Percentiles rank a stretch among this genome's conserved stretches.
Conservation (phyloP, 2,888 invertebrate genomes). For the Lissonota sp. region DNA sequence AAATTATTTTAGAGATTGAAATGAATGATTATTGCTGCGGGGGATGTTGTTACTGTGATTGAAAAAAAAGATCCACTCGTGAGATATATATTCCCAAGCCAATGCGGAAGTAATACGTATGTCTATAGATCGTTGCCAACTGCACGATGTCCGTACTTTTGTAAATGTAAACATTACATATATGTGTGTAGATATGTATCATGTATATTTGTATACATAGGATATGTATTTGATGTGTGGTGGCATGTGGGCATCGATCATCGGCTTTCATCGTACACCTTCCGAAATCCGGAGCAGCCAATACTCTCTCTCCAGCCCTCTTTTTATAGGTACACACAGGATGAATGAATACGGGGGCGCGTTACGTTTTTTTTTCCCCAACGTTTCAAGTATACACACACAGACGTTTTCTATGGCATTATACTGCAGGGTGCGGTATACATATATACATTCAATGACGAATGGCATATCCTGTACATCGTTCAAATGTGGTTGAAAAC, state of each 20-base stretch:
- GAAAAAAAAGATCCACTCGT: too few species aligned
- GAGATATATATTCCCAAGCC: too few species aligned
- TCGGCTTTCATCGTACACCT: slow-evolving; percentile 50
- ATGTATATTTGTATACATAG: slow-evolving; percentile 28
- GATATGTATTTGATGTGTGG: slow-evolving; percentile 29
- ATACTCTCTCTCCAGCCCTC: slow-evolving; percentile 1
- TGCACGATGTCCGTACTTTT: slow-evolving; percentile 35
- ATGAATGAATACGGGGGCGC: slow-evolving; percentile 54
- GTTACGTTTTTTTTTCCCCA: slow-evolving; percentile 35
- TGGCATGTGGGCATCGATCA: slow-evolving; percentile 57
- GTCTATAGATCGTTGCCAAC: neutral
- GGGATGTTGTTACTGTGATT: too few species aligned
- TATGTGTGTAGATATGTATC: slow-evolving; percentile 27
- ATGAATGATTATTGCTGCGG: too few species aligned
- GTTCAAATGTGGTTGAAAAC: slow-evolving; percentile 62
- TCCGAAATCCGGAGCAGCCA: slow-evolving; percentile 45
- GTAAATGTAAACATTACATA: slow-evolving; percentile 14
- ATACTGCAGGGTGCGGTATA: slow-evolving; percentile 21
- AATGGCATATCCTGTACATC: slow-evolving; percentile 38
- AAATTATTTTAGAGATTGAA: too few species aligned
- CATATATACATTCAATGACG: slow-evolving; percentile 20
- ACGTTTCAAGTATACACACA: slow-evolving; percentile 44
- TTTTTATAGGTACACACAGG: slow-evolving; percentile 29
- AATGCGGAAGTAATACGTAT: neutral
- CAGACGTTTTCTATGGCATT: slow-evolving; percentile 41